A percentile compares a stretch with the other conserved stretches of the same genome.
Conservation (phyloP, 2,888 invertebrate genomes). For the Drosophila silvestris region DNA sequence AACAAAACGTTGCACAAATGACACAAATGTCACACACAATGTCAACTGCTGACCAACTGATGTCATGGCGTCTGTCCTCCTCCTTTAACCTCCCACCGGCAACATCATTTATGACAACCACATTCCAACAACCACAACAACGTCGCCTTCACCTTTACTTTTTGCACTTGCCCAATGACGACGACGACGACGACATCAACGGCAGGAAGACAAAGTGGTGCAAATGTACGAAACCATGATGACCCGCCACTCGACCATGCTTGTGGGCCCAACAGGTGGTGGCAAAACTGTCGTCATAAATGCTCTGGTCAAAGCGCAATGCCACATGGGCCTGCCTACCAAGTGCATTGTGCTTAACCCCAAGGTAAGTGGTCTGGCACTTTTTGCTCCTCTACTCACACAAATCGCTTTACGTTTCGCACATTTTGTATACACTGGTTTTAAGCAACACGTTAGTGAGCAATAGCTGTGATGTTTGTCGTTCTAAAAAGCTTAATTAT, state of each 20-base stretch:
- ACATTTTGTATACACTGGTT: constrained; percentile 9
- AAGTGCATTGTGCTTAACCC: constrained; percentile 93
- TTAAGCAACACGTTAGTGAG: not conserved
- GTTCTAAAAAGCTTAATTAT: not conserved
- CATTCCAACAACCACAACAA: constrained; percentile 65
- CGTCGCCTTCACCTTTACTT: constrained; percentile 56
- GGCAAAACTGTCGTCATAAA: constrained; percentile 95
- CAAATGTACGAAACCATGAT: constrained; percentile 98
- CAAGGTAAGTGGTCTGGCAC: constrained; percentile 86
- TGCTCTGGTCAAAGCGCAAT: constrained; percentile 92
- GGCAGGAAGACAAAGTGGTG: constrained; percentile 93
- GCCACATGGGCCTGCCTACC: constrained; percentile 90
- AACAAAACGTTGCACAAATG: constrained; percentile 77
- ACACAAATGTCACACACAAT: constrained; percentile 75
- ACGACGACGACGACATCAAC: constrained; percentile 9
- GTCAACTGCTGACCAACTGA: constrained; percentile 72
- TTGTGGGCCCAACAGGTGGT: constrained; percentile 96
- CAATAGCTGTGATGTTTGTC: not conserved
- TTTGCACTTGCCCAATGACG: constrained; percentile 26
- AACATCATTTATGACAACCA: constrained; percentile 77
- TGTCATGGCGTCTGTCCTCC: constrained; percentile 44
- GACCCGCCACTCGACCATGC: constrained; percentile 96
- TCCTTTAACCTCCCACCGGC: constrained; percentile 21
- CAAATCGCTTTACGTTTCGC: constrained; percentile 42
- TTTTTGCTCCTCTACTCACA: constrained; percentile 17